phyloP scores from a whole-genome alignment of 2,888 invertebrate species.

The Aleiodes alternator region DNA sequence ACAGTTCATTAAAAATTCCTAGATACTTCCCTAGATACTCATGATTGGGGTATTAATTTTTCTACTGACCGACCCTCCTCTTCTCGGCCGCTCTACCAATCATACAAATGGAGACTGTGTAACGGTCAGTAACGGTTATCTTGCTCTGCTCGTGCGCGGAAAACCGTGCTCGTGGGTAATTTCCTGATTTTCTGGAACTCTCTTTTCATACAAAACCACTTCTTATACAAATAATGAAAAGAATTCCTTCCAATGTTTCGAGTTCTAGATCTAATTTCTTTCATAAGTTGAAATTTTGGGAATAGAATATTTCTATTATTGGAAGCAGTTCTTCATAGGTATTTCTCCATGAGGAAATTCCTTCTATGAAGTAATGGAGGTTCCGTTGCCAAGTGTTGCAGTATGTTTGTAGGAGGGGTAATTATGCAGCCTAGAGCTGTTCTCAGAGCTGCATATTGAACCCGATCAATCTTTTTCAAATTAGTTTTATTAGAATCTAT shows the following conservation, averaged over 20 bases:
- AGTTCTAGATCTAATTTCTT: neutral
- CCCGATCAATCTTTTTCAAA: conserved; percentile 22
- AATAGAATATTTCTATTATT: conserved; percentile 21
- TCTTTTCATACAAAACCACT: neutral
- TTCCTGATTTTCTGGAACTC: neutral
- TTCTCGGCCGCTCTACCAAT: no score
- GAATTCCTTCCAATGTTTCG: neutral
- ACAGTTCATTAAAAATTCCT: no score
- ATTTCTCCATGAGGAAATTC: conserved; percentile 31
- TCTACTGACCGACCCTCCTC: no score
- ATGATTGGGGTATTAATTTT: no score
- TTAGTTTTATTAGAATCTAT: neutral
- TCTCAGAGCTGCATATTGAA: conserved; percentile 36
- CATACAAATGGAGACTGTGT: no score
- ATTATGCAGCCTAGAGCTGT: conserved; percentile 24
- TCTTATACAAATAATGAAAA: neutral
- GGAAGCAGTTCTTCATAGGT: neutral
- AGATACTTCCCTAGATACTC: no score
- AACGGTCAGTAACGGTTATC: no score
- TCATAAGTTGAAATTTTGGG: conserved; percentile 21
- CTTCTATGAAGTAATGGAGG: conserved; percentile 7
- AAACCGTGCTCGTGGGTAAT: no score
- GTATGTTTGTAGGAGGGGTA: conserved; percentile 36
- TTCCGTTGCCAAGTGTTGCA: conserved; percentile 28
- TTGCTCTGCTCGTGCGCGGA: no score